Percentiles rank a stretch among this genome's conserved stretches.
phyloP scores from a whole-genome alignment of 2,888 invertebrate species.

The Hybos culiciformis region DNA sequence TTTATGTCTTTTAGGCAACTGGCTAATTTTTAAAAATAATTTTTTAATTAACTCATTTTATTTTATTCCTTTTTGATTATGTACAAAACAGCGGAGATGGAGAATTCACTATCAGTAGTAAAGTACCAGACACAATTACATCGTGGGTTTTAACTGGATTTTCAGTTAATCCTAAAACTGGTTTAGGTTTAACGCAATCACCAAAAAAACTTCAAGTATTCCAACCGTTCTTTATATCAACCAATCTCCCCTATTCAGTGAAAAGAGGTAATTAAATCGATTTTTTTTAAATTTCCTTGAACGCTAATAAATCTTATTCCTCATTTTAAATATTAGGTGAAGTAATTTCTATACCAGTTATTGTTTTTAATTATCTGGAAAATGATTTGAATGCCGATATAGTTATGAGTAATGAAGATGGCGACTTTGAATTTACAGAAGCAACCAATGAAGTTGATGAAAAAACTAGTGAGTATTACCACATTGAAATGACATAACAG shows the following conservation, averaged over 20 bases:
- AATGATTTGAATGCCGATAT: slow-evolving; percentile 66
- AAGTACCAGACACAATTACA: slow-evolving; percentile 68
- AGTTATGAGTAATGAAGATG: slow-evolving; percentile 66
- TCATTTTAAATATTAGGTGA: slow-evolving; percentile 52
- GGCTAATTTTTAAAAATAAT: too few species aligned
- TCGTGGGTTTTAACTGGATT: slow-evolving; percentile 78
- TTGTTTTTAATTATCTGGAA: slow-evolving; percentile 77
- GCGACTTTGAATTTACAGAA: slow-evolving; percentile 69
- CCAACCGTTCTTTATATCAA: slow-evolving; percentile 69
- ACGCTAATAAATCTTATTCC: neutral
- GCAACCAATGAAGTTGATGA: slow-evolving; percentile 61
- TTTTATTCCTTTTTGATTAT: neutral
- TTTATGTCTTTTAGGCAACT: too few species aligned
- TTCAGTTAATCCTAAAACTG: slow-evolving; percentile 58
- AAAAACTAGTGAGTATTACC: slow-evolving; percentile 47
- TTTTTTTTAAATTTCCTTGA: too few species aligned
- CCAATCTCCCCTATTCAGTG: slow-evolving; percentile 79
- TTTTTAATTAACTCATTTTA: too few species aligned
- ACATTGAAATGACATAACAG: too few species aligned
- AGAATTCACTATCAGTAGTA: slow-evolving; percentile 40
- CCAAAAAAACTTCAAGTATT: slow-evolving; percentile 60
- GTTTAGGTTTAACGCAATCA: slow-evolving; percentile 59
- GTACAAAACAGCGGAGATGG: slow-evolving; percentile 29
- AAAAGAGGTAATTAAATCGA: slow-evolving; percentile 58
- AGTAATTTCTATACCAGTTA: slow-evolving; percentile 72